A percentile compares a stretch with the other conserved stretches of the same genome.
Conservation (phyloP, 2,888 invertebrate genomes). For the Tetragonula carbonaria region DNA sequence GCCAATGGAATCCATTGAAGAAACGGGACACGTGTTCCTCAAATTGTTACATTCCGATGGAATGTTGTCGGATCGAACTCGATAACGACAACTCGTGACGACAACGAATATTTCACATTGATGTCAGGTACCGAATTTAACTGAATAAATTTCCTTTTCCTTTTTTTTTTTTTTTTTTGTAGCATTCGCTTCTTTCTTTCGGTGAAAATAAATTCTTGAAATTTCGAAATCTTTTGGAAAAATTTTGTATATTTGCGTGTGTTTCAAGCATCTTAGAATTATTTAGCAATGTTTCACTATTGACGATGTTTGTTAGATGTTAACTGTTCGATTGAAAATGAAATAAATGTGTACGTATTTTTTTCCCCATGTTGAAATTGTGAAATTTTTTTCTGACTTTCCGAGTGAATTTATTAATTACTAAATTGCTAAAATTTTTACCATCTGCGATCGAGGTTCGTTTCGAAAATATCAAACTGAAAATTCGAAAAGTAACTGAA, state of each 20-base stretch:
- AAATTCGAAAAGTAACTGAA: too few species aligned
- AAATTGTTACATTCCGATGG: conserved; percentile 25
- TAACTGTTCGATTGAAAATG: too few species aligned
- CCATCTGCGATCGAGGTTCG: too few species aligned
- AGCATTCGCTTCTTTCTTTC: not conserved
- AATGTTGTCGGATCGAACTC: conserved; percentile 1
- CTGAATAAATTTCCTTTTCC: not conserved
- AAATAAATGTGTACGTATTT: too few species aligned
- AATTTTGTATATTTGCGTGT: not conserved
- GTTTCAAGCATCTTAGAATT: not conserved
- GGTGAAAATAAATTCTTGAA: not conserved
- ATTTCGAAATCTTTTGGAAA: not conserved
- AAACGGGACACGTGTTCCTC: conserved; percentile 27
- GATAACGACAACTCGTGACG: conserved; percentile 6
- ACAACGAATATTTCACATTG: not conserved
- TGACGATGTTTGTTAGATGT: too few species aligned
- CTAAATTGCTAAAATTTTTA: too few species aligned
- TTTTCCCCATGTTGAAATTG: too few species aligned
- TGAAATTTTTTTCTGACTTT: too few species aligned
- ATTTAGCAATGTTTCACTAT: not conserved
- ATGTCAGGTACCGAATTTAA: not conserved
- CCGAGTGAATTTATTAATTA: too few species aligned
- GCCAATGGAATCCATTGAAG: conserved; percentile 2
- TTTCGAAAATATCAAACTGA: too few species aligned
- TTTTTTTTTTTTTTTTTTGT: not conserved